Percentiles rank a stretch among this genome's conserved stretches.
Conservation (phyloP, 2,113 vertebrate species). For the Xenus cinereus region DNA sequence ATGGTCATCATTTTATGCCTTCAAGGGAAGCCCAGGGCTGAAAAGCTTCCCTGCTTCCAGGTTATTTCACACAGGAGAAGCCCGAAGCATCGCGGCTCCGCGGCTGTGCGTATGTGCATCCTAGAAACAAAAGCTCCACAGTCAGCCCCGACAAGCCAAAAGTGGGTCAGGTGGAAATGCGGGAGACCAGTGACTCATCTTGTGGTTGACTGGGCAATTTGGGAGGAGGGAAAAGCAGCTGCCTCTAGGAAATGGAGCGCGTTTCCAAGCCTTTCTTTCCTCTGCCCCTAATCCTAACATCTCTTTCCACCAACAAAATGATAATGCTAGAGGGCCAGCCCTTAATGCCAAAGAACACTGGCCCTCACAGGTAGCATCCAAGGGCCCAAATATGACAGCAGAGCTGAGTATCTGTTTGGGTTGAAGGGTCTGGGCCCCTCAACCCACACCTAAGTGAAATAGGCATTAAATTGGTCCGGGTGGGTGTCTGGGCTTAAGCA, state of each 20-base stretch:
- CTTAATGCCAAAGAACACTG: neutral
- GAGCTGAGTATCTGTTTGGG: neutral
- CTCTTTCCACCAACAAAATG: neutral
- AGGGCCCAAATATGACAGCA: neutral
- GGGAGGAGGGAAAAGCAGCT: neutral
- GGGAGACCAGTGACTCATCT: conserved; percentile 59
- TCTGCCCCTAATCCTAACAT: neutral
- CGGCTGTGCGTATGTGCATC: neutral
- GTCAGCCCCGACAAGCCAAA: conserved; percentile 4
- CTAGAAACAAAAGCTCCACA: conserved; percentile 43
- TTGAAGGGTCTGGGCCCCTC: neutral
- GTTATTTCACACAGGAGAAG: neutral
- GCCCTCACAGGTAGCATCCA: neutral
- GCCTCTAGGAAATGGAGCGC: neutral
- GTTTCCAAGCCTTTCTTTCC: neutral
- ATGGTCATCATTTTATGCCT: neutral
- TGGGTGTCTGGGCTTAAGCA: neutral
- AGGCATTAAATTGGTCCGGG: neutral
- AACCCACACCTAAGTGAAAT: neutral
- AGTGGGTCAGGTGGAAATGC: conserved; percentile 62
- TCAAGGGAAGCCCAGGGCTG: neutral
- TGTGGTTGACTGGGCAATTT: conserved; percentile 48
- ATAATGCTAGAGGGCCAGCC: neutral
- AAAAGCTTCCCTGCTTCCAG: neutral
- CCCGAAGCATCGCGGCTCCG: neutral